These are phyloP conservation scores for Apodemia hepburni DNA, from an alignment of 2,888 invertebrate genomes.

Conservation along the genomic window DNA sequence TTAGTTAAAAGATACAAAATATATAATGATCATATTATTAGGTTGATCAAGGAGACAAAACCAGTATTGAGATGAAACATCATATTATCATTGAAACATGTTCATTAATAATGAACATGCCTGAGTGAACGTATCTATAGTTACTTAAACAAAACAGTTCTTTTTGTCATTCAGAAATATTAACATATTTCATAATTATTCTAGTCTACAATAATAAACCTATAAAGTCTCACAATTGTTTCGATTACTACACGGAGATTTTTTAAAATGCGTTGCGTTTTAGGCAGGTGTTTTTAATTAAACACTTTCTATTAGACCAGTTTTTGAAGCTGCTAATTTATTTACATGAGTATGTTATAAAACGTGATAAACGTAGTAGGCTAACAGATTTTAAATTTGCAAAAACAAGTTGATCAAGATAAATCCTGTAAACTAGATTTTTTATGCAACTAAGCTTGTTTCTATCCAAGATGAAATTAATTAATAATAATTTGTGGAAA, in stretches of 20 bases:
- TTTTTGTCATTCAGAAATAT: no score
- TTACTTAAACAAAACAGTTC: no score
- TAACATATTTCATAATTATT: no score
- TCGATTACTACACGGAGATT: neutral
- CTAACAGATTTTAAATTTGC: slow-evolving; percentile 1
- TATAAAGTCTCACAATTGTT: neutral
- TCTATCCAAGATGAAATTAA: neutral
- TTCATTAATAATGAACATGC: no score
- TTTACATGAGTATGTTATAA: slow-evolving; percentile 3
- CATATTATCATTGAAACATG: no score
- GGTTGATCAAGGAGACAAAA: no score
- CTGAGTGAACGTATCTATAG: no score
- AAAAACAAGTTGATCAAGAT: slow-evolving; percentile 1
- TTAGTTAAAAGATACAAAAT: no score
- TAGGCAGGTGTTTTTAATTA: slow-evolving; percentile 29
- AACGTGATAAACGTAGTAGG: slow-evolving; percentile 5
- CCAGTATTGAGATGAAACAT: no score
- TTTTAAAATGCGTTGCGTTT: slow-evolving; percentile 6
- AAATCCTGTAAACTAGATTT: slow-evolving; percentile 4
- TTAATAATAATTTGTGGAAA: no score
- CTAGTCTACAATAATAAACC: neutral
- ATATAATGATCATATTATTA: no score
- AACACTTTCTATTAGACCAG: slow-evolving; percentile 33
- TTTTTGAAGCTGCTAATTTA: slow-evolving; percentile 20
- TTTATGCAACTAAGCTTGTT: slow-evolving; percentile 1